These are phyloP conservation scores for Tachuris rubrigastra DNA, from an alignment of 2,113 vertebrate species.

Conservation along the genomic window DNA sequence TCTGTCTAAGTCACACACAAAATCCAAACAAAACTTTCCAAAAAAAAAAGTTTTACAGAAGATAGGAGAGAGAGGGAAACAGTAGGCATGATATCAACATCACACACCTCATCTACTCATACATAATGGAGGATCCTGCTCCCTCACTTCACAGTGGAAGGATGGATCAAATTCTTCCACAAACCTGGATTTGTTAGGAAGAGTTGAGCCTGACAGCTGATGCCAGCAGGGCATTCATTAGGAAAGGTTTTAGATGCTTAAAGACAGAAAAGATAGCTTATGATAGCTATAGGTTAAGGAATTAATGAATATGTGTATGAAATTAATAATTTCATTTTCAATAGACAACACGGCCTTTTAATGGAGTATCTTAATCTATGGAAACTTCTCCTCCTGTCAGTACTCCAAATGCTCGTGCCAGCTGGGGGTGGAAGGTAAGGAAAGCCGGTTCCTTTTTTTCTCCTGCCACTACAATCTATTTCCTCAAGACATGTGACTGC, in stretches of 20 bases:
- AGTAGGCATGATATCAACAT: neutral
- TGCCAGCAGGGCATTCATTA: neutral
- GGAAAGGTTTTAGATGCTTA: neutral
- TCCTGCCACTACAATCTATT: neutral
- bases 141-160: neutral
- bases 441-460: neutral
- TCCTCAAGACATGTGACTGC: conserved; percentile 14
- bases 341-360: neutral
- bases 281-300: neutral
- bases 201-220: neutral
- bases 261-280: neutral
- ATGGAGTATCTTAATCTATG: neutral
- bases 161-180: neutral
- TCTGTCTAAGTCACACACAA: neutral
- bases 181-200: neutral
- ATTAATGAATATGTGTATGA: neutral
- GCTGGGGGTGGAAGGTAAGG: neutral
- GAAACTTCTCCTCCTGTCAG: neutral
- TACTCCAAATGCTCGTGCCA: neutral
- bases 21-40: too few relatives aligned
- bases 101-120: neutral
- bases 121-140: neutral
- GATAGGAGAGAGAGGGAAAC: neutral
- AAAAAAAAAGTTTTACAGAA: too few relatives aligned
- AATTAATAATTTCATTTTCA: neutral